A percentile compares a stretch with the other conserved stretches of the same genome.
These are phyloP conservation scores for Acanthopagrus latus DNA, from an alignment of 2,797 vertebrate species.

Conservation along the genomic window DNA sequence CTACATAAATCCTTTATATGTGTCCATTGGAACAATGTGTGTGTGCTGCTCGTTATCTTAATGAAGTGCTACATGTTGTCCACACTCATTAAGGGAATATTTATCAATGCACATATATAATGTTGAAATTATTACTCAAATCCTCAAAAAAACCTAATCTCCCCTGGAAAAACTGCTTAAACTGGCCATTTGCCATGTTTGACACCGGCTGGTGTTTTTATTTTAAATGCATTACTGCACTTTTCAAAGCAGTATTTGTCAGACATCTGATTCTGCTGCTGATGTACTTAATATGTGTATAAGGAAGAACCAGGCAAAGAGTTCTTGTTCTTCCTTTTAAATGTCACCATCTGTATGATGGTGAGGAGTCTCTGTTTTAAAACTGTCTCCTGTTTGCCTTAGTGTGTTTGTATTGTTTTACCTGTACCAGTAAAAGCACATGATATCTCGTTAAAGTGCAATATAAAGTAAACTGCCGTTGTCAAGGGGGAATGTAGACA, in stretches of 20 bases:
- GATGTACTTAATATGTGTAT: slow-evolving; percentile 20
- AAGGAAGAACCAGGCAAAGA: slow-evolving; percentile 5
- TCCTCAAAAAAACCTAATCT: neutral
- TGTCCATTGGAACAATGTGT: slow-evolving; percentile 23
- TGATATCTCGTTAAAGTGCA: slow-evolving; percentile 69
- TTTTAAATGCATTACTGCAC: slow-evolving; percentile 47
- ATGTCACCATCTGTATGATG: slow-evolving; percentile 13
- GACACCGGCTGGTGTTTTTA: neutral
- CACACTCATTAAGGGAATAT: neutral
- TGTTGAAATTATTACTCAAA: neutral
- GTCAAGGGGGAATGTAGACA: slow-evolving; percentile 74
- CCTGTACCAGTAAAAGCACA: slow-evolving; percentile 75
- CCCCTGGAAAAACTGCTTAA: neutral
- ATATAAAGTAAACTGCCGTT: slow-evolving; percentile 62
- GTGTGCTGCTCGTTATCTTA: slow-evolving; percentile 37
- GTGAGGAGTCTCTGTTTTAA: slow-evolving; percentile 24
- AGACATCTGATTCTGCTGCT: slow-evolving; percentile 45
- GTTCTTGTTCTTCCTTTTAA: slow-evolving; percentile 32
- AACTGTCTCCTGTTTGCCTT: slow-evolving; percentile 64
- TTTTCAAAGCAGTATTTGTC: slow-evolving; percentile 46
- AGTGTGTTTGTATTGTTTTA: slow-evolving; percentile 54
- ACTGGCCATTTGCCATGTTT: neutral
- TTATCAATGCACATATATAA: neutral
- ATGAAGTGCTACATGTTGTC: slow-evolving; percentile 20
- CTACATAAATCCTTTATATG: slow-evolving; percentile 52